Conservation (phyloP, 2,888 invertebrate genomes). For the Loripinus fragilis region DNA sequence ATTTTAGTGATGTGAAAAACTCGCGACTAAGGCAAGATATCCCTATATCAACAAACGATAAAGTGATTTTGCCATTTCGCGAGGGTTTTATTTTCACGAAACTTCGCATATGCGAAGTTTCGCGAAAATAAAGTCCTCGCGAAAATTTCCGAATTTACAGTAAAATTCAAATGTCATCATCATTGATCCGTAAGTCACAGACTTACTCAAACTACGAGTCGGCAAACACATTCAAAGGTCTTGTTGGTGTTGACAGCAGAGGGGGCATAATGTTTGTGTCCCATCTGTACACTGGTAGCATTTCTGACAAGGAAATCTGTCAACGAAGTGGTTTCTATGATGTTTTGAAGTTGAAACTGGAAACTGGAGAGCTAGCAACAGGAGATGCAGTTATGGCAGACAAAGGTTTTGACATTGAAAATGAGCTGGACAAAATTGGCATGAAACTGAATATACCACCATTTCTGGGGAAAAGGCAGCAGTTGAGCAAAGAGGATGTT, state of each 20-base stretch:
- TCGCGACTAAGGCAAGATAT: too few relatives aligned
- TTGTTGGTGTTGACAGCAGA: constrained; percentile 44
- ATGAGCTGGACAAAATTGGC: constrained; percentile 11
- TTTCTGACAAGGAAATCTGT: constrained; percentile 44
- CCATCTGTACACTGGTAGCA: constrained; percentile 35
- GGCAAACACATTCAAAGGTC: constrained; percentile 33
- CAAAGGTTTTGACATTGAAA: constrained; percentile 27
- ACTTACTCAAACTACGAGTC: constrained; percentile 42
- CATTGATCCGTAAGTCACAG: constrained; percentile 36
- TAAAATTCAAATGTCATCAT: constrained; percentile 36
- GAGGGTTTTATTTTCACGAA: too few relatives aligned
- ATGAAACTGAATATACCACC: constrained; percentile 26
- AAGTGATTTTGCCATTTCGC: too few relatives aligned
- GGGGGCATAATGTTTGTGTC: constrained; percentile 44
- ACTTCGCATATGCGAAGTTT: too few relatives aligned
- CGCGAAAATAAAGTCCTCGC: too few relatives aligned
- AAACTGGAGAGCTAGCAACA: constrained; percentile 18
- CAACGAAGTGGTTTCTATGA: constrained; percentile 43
- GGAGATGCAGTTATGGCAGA: constrained; percentile 27
- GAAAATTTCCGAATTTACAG: too few relatives aligned
- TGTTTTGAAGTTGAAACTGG: constrained; percentile 20
- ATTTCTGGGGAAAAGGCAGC: neutral
- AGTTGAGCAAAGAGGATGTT: neutral
- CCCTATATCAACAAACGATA: too few relatives aligned
- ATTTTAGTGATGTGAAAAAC: too few relatives aligned